phyloP scores from a whole-genome alignment of 2,888 invertebrate species.

The Dryomyza anilis region DNA sequence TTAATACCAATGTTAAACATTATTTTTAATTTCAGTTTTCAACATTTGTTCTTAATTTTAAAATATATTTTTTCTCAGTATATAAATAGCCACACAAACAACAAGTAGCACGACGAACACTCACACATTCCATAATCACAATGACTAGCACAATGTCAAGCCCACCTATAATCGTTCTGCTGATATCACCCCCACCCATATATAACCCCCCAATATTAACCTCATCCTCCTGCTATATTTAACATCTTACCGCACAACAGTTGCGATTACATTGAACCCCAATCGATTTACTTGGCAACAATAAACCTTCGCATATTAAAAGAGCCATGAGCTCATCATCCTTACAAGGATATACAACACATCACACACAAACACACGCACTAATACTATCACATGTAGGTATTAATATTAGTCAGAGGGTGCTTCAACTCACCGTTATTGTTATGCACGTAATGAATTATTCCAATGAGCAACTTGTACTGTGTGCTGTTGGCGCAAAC shows the following conservation, averaged over 20 bases:
- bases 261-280: constrained; percentile 8
- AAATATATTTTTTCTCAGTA: too few relatives aligned
- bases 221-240: background rate
- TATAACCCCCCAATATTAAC: background rate
- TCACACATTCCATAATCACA: too few relatives aligned
- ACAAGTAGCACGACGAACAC: too few relatives aligned
- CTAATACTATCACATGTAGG: background rate
- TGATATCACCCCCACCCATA: background rate
- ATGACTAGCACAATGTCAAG: too few relatives aligned
- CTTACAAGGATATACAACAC: background rate
- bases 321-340: constrained; percentile 14
- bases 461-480: background rate
- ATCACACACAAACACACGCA: background rate
- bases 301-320: constrained; percentile 7
- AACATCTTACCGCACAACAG: background rate
- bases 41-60: too few relatives aligned
- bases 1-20: too few relatives aligned
- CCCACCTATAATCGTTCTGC: too few relatives aligned
- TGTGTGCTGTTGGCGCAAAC: constrained; percentile 1
- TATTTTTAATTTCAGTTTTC: too few relatives aligned
- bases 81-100: too few relatives aligned
- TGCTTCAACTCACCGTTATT: constrained; percentile 1
- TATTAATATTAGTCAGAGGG: too few relatives aligned
- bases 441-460: background rate
- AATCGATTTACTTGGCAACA: constrained; percentile 4